Percentiles rank a stretch among this genome's conserved stretches.
phyloP scores from a whole-genome alignment of 2,888 invertebrate genomes.

The Drosophila stalkeri region DNA sequence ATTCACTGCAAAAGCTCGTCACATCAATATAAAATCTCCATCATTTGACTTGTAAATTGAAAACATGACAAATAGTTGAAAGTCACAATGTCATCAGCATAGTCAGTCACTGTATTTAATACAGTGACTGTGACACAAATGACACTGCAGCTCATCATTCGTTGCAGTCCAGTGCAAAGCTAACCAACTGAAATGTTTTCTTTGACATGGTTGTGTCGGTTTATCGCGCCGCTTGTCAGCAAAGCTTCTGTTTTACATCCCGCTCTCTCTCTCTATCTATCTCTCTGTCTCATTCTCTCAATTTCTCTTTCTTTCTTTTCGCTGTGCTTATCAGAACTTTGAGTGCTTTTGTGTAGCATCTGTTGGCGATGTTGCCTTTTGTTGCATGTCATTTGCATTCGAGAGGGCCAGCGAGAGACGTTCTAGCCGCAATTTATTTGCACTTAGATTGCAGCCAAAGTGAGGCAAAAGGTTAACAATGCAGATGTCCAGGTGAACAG shows the following conservation, averaged over 20 bases:
- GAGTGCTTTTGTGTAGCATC: constrained; percentile 42
- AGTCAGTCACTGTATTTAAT: constrained; percentile 40
- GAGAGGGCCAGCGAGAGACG: constrained; percentile 30
- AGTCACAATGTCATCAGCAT: constrained; percentile 3
- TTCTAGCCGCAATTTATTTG: constrained; percentile 77
- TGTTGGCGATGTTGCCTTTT: constrained; percentile 60
- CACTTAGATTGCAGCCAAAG: constrained; percentile 67
- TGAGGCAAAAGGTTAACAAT: constrained; percentile 68
- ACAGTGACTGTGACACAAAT: constrained; percentile 35
- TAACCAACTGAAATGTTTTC: constrained; percentile 79
- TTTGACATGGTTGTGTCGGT: constrained; percentile 77
- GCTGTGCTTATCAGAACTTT: constrained; percentile 26
- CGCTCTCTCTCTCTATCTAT: background rate
- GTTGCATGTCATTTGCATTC: constrained; percentile 76
- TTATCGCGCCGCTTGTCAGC: constrained; percentile 79
- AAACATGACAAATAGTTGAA: background rate
- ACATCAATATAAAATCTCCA: background rate
- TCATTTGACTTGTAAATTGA: background rate
- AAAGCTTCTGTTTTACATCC: constrained; percentile 38
- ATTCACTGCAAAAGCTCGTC: background rate
- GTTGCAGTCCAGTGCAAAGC: constrained; percentile 69
- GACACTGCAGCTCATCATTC: constrained; percentile 46
- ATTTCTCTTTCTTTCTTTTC: constrained; percentile 7
- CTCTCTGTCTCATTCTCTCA: background rate
- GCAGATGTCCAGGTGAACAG: constrained; percentile 45